A percentile compares a stretch with the other conserved stretches of the same genome.
These are phyloP conservation scores for Oxystoma pomonae DNA, from an alignment of 2,888 invertebrate genomes.

Conservation along the genomic window DNA sequence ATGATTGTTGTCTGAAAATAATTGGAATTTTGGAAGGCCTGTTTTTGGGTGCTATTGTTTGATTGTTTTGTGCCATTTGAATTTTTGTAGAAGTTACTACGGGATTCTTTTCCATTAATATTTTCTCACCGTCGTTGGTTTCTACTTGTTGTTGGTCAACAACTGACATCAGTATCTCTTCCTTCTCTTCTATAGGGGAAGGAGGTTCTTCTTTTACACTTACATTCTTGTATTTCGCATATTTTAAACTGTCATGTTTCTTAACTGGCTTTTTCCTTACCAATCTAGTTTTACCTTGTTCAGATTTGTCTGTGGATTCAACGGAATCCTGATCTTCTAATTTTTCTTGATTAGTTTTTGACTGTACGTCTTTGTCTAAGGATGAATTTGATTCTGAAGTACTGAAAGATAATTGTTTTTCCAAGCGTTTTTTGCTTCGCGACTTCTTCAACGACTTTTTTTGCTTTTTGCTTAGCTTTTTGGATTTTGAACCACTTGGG, in stretches of 20 bases:
- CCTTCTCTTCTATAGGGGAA: constrained; percentile 21
- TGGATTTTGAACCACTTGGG: neutral
- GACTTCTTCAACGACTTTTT: neutral
- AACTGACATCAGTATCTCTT: constrained; percentile 4
- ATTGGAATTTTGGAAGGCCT: constrained; percentile 44
- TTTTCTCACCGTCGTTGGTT: neutral
- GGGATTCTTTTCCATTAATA: constrained; percentile 13
- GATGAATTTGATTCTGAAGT: neutral
- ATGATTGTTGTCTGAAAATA: constrained; percentile 39
- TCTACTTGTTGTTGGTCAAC: constrained; percentile 1
- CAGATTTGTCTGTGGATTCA: neutral
- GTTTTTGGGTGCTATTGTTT: constrained; percentile 32
- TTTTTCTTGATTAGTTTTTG: constrained; percentile 2
- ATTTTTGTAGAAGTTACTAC: constrained; percentile 35
- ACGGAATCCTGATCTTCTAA: neutral
- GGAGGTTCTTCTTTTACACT: constrained; percentile 14
- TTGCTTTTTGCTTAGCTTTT: neutral
- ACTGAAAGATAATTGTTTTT: neutral
- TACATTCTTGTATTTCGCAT: constrained; percentile 26
- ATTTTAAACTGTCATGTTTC: constrained; percentile 28
- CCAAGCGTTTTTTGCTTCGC: neutral
- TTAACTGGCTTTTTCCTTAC: constrained; percentile 26
- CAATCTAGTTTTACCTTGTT: constrained; percentile 17
- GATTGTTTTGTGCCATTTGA: constrained; percentile 40
- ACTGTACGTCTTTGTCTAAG: constrained; percentile 1